A percentile compares a stretch with the other conserved stretches of the same genome.
phyloP scores from a whole-genome alignment of 2,797 vertebrate genomes.

The Ctenosaura bakeri region DNA sequence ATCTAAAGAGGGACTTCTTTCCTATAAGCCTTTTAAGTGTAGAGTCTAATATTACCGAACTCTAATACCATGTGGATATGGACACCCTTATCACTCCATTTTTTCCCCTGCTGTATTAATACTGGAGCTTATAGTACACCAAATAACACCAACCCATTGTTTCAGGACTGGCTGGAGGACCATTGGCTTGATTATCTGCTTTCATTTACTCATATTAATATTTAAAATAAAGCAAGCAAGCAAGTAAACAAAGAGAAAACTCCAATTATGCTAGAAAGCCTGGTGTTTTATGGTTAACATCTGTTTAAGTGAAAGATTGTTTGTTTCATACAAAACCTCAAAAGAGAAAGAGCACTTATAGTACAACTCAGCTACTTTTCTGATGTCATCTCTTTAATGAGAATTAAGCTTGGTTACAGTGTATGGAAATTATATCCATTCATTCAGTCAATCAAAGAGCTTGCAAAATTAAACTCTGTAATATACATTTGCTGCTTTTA shows the following conservation, averaged over 20 bases:
- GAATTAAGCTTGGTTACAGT: not conserved
- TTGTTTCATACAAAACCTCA: constrained; percentile 5
- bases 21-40: not conserved
- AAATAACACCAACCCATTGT: not conserved
- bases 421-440: constrained; percentile 1
- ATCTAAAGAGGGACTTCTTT: not conserved
- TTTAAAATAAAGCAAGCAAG: not conserved
- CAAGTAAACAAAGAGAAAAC: not conserved
- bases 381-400: constrained; percentile 38
- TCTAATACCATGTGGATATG: not conserved
- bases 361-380: constrained; percentile 27
- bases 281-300: not conserved
- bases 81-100: no score
- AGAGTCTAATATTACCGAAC: not conserved
- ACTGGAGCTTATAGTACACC: not conserved
- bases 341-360: not conserved
- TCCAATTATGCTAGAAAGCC: not conserved
- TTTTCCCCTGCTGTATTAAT: not conserved
- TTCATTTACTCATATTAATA: not conserved
- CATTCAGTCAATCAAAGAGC: not conserved
- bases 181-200: not conserved
- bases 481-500: not conserved
- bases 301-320: constrained; percentile 27
- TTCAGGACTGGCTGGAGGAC: not conserved
- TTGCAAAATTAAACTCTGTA: not conserved